A percentile compares a stretch with the other conserved stretches of the same genome.
These are phyloP conservation scores for Tribolium freemani DNA, from an alignment of 2,888 invertebrate species.

Conservation along the genomic window DNA sequence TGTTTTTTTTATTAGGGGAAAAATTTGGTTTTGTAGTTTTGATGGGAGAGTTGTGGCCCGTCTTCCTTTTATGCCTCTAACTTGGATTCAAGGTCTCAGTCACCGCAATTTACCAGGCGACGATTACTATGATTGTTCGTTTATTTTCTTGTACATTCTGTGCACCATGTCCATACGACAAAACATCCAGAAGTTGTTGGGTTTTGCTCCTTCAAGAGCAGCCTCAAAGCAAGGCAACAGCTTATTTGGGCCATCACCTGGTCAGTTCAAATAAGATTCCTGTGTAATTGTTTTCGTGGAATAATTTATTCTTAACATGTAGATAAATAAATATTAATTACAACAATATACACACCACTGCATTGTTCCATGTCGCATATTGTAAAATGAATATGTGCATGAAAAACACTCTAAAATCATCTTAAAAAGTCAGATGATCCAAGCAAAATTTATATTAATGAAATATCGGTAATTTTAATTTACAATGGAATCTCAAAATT, in stretches of 20 bases:
- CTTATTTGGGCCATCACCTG: constrained; percentile 85
- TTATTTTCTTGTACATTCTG: constrained; percentile 98
- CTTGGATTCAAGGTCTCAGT: constrained; percentile 96
- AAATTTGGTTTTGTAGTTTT: constrained; percentile 75
- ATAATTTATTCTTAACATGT: constrained; percentile 41
- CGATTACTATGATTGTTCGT: constrained; percentile 98
- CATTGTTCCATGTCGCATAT: neutral
- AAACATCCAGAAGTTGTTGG: constrained; percentile 97
- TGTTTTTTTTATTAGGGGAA: neutral
- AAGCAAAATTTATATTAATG: neutral
- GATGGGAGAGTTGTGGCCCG: constrained; percentile 98
- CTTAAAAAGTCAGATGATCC: neutral
- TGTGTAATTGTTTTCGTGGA: constrained; percentile 20
- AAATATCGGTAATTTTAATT: constrained; percentile 21
- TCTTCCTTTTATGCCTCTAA: constrained; percentile 95
- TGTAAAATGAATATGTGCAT: constrained; percentile 13
- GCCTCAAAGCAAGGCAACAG: constrained; percentile 95
- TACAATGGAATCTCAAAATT: constrained; percentile 77
- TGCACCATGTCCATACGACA: constrained; percentile 99
- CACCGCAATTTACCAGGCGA: constrained; percentile 97
- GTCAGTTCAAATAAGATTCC: constrained; percentile 82
- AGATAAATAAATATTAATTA: constrained; percentile 42
- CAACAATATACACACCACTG: constrained; percentile 34
- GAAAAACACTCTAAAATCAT: neutral
- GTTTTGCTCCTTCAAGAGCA: constrained; percentile 97